phyloP scores from a whole-genome alignment of 2,888 invertebrate species.

The Tipula vernalis region DNA sequence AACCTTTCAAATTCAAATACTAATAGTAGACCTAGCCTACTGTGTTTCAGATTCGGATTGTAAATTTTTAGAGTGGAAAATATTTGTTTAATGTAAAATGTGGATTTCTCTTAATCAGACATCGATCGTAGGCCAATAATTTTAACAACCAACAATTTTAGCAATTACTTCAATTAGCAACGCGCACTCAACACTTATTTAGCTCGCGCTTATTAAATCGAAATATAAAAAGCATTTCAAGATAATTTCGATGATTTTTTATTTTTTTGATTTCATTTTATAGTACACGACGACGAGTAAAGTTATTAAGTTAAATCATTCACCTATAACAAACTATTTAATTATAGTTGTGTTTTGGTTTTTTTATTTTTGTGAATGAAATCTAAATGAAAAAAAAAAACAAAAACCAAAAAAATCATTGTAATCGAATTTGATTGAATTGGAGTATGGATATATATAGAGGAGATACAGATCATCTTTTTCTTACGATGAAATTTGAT shows the following conservation, averaged over 20 bases:
- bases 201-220: background rate
- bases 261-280: background rate
- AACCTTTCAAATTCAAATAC: too few relatives aligned
- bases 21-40: too few relatives aligned
- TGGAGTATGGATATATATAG: background rate
- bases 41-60: too few relatives aligned
- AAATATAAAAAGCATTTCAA: background rate
- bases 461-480: background rate
- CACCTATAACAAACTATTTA: background rate
- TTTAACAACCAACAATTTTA: background rate
- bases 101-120: background rate
- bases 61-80: too few relatives aligned
- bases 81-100: too few relatives aligned
- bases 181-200: background rate
- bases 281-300: background rate
- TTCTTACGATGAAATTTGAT: background rate
- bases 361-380: background rate
- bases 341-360: background rate
- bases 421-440: background rate
- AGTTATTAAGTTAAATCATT: background rate
- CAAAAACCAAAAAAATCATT: too few relatives aligned
- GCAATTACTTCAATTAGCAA: background rate
- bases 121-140: background rate
- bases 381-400: background rate
- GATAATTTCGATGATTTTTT: background rate